Conservation (phyloP, 2,113 vertebrate species). For the Notothenia rossii region DNA sequence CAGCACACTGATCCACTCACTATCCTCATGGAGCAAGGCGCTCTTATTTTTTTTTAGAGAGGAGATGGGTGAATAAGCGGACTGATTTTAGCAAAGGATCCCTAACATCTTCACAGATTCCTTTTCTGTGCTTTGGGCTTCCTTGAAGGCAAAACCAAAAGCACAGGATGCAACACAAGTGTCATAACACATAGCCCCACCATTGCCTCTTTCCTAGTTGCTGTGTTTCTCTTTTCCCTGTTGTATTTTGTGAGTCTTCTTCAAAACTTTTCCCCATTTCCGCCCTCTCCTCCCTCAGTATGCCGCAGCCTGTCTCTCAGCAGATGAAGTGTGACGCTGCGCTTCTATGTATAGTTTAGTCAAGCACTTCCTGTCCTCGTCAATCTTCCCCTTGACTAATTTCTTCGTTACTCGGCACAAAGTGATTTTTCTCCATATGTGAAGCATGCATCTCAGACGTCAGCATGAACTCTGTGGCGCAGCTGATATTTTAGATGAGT, state of each 20-base stretch:
- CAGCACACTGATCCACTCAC: conserved; percentile 47
- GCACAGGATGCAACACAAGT: conserved; percentile 44
- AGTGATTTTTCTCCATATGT: conserved; percentile 56
- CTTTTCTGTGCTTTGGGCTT: conserved; percentile 61
- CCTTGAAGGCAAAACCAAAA: conserved; percentile 70
- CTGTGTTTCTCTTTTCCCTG: background rate
- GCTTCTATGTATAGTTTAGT: conserved; percentile 58
- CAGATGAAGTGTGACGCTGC: conserved; percentile 46
- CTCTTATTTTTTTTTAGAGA: conserved; percentile 26
- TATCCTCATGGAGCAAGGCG: conserved; percentile 37
- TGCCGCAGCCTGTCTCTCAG: conserved; percentile 33
- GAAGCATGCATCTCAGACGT: conserved; percentile 48
- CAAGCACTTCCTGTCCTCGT: conserved; percentile 62
- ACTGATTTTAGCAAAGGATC: conserved; percentile 51
- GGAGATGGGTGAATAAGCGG: conserved; percentile 61
- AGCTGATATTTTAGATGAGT: conserved; percentile 35
- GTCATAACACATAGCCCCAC: conserved; percentile 33
- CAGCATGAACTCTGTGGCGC: conserved; percentile 40
- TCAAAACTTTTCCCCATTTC: conserved; percentile 37
- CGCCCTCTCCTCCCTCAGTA: conserved; percentile 7
- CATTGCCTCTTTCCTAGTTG: conserved; percentile 18
- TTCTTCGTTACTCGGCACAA: conserved; percentile 42
- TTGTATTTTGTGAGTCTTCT: conserved; percentile 22
- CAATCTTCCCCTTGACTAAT: conserved; percentile 54
- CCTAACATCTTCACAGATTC: conserved; percentile 60